A percentile compares a stretch with the other conserved stretches of the same genome.
These are phyloP conservation scores for Dryobates pubescens DNA, from an alignment of 2,797 vertebrate species.

Conservation along the genomic window DNA sequence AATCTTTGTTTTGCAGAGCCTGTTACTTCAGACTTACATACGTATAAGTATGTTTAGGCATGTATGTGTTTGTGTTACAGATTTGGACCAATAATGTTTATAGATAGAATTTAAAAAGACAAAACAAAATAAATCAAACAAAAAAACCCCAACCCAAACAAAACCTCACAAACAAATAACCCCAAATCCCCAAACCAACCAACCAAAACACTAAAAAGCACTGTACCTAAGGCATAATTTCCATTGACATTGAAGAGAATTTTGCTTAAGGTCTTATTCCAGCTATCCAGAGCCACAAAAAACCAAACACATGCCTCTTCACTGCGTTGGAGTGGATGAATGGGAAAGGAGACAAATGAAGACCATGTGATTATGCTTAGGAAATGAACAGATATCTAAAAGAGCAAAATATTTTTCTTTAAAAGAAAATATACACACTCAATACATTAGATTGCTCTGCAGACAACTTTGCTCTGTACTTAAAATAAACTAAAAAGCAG, in stretches of 20 bases:
- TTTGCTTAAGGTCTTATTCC: background rate
- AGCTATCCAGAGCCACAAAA: background rate
- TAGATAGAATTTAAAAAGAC: background rate
- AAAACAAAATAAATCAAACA: background rate
- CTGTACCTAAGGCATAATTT: background rate
- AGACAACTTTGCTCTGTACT: background rate
- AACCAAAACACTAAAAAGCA: too few relatives aligned
- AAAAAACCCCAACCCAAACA: too few relatives aligned
- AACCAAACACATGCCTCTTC: background rate
- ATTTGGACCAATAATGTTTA: background rate
- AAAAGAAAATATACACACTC: constrained; percentile 1
- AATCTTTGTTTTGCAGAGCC: background rate
- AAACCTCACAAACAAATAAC: too few relatives aligned
- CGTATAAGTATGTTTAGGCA: background rate
- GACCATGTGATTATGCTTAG: background rate
- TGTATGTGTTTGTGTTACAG: background rate
- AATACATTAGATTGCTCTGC: background rate
- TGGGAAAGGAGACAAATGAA: background rate
- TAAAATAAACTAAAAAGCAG: background rate
- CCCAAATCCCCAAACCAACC: background rate
- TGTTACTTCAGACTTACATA: background rate
- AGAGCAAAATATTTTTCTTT: background rate
- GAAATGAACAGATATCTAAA: background rate
- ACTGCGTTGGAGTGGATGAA: background rate
- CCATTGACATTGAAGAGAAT: background rate